phyloP scores from a whole-genome alignment of 2,797 vertebrate genomes.

The Cetoscarus ocellatus region DNA sequence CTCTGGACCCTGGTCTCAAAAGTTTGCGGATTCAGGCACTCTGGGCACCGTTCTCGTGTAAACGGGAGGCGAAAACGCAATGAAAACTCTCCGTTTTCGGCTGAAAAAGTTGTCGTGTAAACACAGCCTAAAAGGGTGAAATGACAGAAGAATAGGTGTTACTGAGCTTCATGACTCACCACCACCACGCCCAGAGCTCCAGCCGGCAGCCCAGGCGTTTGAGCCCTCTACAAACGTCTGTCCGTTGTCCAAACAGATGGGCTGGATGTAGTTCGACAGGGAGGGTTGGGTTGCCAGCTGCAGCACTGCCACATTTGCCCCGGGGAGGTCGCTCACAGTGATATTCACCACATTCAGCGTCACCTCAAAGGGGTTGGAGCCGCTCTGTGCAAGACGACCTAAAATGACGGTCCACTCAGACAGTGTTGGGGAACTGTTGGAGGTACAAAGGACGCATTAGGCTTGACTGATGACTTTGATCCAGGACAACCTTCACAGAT shows the following conservation, averaged over 20 bases:
- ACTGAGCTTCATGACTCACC: constrained; percentile 39
- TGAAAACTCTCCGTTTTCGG: too few species aligned
- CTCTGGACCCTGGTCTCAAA: too few species aligned
- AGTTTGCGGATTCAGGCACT: too few species aligned
- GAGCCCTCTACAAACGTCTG: constrained; percentile 22
- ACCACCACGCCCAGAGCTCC: constrained; percentile 45
- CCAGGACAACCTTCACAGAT: too few species aligned
- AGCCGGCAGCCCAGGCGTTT: constrained; percentile 55
- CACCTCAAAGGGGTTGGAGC: constrained; percentile 50
- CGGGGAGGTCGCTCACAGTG: constrained; percentile 53
- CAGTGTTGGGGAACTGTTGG: constrained; percentile 31
- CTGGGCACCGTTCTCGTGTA: too few species aligned
- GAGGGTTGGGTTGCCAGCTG: constrained; percentile 5
- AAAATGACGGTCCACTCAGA: constrained; percentile 68
- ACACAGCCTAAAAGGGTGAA: not conserved
- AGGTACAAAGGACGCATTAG: not conserved
- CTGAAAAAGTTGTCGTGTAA: too few species aligned
- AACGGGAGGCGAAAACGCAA: too few species aligned
- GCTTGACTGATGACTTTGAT: not conserved
- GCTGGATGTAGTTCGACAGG: constrained; percentile 58
- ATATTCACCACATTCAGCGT: constrained; percentile 51
- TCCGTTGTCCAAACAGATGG: constrained; percentile 61
- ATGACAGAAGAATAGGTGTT: not conserved
- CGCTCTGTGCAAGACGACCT: constrained; percentile 52
- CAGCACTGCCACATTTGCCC: constrained; percentile 59